phyloP scores from a whole-genome alignment of 2,888 invertebrate genomes.

The Ceraclea dissimilis region DNA sequence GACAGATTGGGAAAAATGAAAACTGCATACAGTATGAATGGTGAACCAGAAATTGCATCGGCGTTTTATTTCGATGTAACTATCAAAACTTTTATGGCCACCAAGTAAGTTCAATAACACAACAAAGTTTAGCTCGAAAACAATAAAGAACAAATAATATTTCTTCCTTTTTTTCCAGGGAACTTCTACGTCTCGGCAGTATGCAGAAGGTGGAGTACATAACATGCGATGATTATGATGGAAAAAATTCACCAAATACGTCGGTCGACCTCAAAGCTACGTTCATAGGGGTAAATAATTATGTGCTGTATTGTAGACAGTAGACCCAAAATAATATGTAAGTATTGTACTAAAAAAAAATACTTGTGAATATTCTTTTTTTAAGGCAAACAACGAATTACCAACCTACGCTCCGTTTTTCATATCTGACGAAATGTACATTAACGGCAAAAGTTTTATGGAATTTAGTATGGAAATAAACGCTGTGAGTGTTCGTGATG shows the following conservation, averaged over 20 bases:
- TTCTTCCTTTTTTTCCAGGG: conserved; percentile 38
- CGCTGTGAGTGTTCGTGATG: conserved; percentile 63
- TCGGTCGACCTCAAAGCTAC: conserved; percentile 62
- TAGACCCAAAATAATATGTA: too few relatives aligned
- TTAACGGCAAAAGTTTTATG: conserved; percentile 68
- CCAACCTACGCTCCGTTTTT: conserved; percentile 63
- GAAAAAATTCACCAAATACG: conserved; percentile 66
- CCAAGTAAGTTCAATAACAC: conserved; percentile 55
- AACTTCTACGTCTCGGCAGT: conserved; percentile 60
- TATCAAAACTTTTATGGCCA: conserved; percentile 60
- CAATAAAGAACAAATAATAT: background rate
- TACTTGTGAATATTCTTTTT: background rate
- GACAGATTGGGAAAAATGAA: conserved; percentile 63
- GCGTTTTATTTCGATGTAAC: conserved; percentile 86
- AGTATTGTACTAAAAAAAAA: background rate
- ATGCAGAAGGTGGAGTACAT: conserved; percentile 70
- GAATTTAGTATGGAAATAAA: conserved; percentile 66
- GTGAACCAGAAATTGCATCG: conserved; percentile 66
- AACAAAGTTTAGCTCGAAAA: background rate
- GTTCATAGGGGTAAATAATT: conserved; percentile 28
- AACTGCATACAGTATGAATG: conserved; percentile 64
- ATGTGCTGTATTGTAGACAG: too few relatives aligned
- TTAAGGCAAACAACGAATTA: conserved; percentile 40
- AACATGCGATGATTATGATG: conserved; percentile 72
- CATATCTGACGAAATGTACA: conserved; percentile 51